Evolutionary conservation across 1,140 invertebrate species (phyloP), one percentile per base, ranked within the genome.

Genomic region (Trachymyrmex cornetzi): DNA sequence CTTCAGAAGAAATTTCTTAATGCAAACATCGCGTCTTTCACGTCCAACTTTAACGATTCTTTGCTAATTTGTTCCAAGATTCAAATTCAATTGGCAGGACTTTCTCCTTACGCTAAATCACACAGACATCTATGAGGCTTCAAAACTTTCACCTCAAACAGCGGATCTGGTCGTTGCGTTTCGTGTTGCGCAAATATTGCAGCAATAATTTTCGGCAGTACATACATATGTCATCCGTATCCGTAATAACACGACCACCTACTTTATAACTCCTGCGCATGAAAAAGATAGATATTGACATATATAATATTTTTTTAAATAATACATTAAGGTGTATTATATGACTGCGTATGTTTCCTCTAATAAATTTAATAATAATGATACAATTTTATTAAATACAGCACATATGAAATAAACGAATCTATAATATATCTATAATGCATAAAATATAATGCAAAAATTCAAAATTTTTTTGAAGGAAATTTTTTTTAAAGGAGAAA

Each of bases 101-200:
- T 85, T 88, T 88, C 87, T 69, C 86, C 69, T 48, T 6, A 14
- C 1, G 22, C 19, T 44, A 66, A 79, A 48, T n/a, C 34, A 63
- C 11, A 12, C 27, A 22, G 12, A 63, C 9, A 16, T 59, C 27
- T 55, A 75, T 48, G 57, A 24, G 69, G 34, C 53, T 84, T 22
- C 11, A 27, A 69, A 64, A 64, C 71, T 77, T 88, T 88, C 86
- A 84, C 86, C 55, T 84, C 14, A 85, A 84, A 71, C 30, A 69
- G 12, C 24, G 24, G 16, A 55, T 22, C 34, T 6, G n/a, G 34
- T 80, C 64, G 4, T 61, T 22, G 16, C 66, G 69, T 63, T 77
- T 77, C 9, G n/a, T 12, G 64, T 38, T 79, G 22, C 57, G 48
- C 22, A 86, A 86, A 86, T n/a, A 57, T 77, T 77, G 0, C 64